These are phyloP conservation scores for Scytalopus superciliaris DNA, from an alignment of 2,113 vertebrate species.

Conservation along the genomic window DNA sequence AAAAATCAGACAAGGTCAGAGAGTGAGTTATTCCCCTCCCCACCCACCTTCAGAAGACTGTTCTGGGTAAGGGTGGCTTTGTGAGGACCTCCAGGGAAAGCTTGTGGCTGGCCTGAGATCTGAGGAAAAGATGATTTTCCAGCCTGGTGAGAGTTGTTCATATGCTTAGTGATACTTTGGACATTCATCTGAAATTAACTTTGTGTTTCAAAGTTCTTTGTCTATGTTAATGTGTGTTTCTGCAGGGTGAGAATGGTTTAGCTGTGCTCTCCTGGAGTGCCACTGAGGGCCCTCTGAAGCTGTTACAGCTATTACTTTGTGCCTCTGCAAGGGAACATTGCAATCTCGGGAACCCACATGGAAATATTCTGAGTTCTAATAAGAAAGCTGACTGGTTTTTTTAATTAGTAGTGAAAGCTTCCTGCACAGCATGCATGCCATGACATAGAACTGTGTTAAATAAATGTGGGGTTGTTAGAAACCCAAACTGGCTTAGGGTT, in stretches of 20 bases:
- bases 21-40: background rate
- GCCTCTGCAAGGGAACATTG: background rate
- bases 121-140: background rate
- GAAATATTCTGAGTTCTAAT: background rate
- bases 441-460: background rate
- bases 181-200: background rate
- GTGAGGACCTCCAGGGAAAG: background rate
- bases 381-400: background rate
- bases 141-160: background rate
- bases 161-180: background rate
- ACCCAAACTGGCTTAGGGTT: background rate
- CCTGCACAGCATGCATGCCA: background rate
- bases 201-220: background rate
- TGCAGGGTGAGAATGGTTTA: background rate
- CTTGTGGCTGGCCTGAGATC: background rate
- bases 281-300: background rate
- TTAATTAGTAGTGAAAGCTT: background rate
- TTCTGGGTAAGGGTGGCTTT: fast-evolving
- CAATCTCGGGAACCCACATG: background rate
- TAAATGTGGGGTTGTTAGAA: background rate
- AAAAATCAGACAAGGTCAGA: background rate
- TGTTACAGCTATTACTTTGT: background rate
- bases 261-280: background rate
- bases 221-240: background rate
- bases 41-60: background rate